Base-by-base conservation (phyloP, 2,797 vertebrate genomes). In the Lutra lutra region DNA sequence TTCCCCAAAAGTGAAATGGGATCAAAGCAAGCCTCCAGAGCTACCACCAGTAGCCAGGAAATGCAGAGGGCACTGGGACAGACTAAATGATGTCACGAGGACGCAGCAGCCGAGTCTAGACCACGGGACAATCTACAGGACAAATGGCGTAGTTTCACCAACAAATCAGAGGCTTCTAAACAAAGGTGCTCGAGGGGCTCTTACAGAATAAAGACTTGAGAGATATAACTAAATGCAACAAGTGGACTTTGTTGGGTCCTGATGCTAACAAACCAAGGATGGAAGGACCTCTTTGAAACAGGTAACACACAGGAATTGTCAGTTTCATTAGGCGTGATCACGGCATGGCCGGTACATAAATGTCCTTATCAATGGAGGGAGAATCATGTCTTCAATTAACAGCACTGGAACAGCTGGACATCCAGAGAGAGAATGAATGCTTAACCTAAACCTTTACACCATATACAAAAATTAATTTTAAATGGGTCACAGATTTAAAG, bases 381-480 rank as follows among this genome's bases (percentile, higher is more conserved):
- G 48, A 83, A 62, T 54, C 14, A 54, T 27, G 58, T 23, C 94
- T 86, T 51, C n/a, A 77, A 88, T 27, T 88, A 88, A 78, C 4
- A 68, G 15, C 18, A 35, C 40, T 56, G 21, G 25, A 38, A 85
- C 51, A 54, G 72, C 0, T 51, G 46, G 38, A 60, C 7, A 84
- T 35, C 23, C 29, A 58, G 38, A 77, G 17, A 66, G 56, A 29
- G n/a, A 43, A 89, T 5, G 18, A 91, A 51, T 1, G 51, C 5
- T 38, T 48, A 77, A 84, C 56, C 40, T 60, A 80, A 88, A 38
- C 25, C 46, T 12, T 89, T 72, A 73, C 1, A 62, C 38, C 68
- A 77, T 15, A 48, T 38, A 72, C 32, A 92, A 86, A 93, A 87
- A 43, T 40, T 77, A 77, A 94, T 40, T 91, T 38, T 79, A 72